phyloP scores from a whole-genome alignment of 2,888 invertebrate genomes.

The Capitulum mitella region DNA sequence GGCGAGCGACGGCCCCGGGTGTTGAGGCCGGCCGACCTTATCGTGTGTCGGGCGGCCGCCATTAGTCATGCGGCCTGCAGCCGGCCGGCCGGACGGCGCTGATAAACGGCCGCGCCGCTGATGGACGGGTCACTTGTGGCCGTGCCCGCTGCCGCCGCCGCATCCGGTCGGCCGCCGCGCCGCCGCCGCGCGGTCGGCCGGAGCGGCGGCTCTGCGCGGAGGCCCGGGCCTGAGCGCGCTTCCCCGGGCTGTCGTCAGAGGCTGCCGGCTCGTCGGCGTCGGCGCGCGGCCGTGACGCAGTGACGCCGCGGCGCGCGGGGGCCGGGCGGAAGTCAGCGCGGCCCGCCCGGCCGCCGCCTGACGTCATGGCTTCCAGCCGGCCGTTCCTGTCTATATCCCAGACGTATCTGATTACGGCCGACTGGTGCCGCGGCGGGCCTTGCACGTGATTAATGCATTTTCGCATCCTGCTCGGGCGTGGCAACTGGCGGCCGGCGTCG shows the following conservation, averaged over 20 bases:
- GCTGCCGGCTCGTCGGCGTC: too few species aligned
- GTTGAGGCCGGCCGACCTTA: not conserved
- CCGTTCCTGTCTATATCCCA: not conserved
- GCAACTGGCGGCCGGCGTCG: not conserved
- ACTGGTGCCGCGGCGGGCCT: not conserved
- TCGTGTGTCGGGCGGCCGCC: not conserved
- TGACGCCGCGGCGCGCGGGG: too few species aligned
- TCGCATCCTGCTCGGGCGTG: not conserved
- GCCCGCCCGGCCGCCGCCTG: not conserved
- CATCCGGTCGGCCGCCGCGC: not conserved
- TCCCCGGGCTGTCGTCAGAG: too few species aligned
- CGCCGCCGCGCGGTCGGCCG: not conserved
- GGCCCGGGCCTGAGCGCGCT: too few species aligned
- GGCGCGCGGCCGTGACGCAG: too few species aligned
- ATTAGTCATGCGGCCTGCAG: not conserved
- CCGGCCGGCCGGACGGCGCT: not conserved
- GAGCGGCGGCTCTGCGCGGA: not conserved
- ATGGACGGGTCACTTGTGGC: conserved; percentile 19
- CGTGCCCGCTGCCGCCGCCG: not conserved
- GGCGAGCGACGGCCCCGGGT: not conserved
- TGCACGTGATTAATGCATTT: not conserved
- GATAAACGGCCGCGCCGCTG: not conserved
- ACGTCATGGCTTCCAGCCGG: not conserved
- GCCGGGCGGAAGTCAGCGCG: too few species aligned
- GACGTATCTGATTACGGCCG: not conserved